A percentile compares a stretch with the other conserved stretches of the same genome.
These are phyloP conservation scores for Gorsachius magnificus DNA, from an alignment of 2,797 vertebrate species.

Conservation along the genomic window DNA sequence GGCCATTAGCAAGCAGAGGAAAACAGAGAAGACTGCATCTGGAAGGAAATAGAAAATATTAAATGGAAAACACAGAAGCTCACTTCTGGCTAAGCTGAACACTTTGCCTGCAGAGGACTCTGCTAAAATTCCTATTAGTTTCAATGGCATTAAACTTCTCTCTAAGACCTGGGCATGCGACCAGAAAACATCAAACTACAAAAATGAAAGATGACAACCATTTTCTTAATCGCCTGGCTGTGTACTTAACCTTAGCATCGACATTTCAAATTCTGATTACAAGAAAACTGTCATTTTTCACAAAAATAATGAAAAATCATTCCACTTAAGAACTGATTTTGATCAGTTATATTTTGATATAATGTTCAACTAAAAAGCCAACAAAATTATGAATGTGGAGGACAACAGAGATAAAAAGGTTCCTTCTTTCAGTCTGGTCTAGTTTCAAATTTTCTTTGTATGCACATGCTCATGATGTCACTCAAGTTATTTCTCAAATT, in stretches of 20 bases:
- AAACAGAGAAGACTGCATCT: not conserved
- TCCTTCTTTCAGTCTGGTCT: not conserved
- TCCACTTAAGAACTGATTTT: not conserved
- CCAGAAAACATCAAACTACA: not conserved
- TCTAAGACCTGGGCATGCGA: not conserved
- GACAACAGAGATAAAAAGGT: not conserved
- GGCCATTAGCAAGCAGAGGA: not conserved
- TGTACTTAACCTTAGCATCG: not conserved
- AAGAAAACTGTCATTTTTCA: not conserved
- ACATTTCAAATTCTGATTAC: conserved; percentile 10
- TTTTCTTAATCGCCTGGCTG: not conserved
- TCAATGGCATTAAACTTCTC: not conserved
- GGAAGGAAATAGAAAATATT: not conserved
- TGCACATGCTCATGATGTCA: not conserved
- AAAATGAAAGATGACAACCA: not conserved
- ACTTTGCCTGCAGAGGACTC: not conserved
- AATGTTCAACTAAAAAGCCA: not conserved
- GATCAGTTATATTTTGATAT: not conserved
- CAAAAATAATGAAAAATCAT: not conserved
- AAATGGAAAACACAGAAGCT: not conserved
- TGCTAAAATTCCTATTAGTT: not conserved
- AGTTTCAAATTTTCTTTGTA: not conserved
- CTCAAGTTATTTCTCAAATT: not conserved
- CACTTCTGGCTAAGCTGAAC: not conserved
- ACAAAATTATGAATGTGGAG: not conserved